Evolutionary conservation across 2,797 vertebrate species (phyloP).

Genomic region (Channa striata): DNA sequence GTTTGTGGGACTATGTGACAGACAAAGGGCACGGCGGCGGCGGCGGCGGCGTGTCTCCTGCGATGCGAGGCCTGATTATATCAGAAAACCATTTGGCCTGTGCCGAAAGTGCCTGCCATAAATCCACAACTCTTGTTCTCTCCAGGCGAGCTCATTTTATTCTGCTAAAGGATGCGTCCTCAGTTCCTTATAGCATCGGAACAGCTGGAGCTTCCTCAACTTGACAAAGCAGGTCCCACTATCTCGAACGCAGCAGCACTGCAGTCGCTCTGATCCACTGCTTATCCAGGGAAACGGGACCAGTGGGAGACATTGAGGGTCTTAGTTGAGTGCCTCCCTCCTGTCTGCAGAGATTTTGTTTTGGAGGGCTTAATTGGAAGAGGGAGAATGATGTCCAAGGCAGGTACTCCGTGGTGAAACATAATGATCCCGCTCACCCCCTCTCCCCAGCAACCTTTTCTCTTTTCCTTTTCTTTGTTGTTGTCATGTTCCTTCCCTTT

Average conservation of each 20-base stretch:
- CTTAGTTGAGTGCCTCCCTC: conserved; percentile 69
- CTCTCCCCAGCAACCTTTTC: conserved; percentile 39
- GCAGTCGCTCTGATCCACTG: conserved; percentile 68
- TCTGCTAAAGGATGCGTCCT: conserved; percentile 57
- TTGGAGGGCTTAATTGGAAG: conserved; percentile 80
- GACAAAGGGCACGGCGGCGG: conserved; percentile 24
- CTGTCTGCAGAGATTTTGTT: conserved; percentile 65
- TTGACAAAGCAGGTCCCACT: conserved; percentile 59
- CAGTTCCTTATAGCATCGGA: conserved; percentile 57
- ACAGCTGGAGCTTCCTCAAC: conserved; percentile 68
- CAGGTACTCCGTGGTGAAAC: conserved; percentile 61
- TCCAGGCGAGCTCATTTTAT: conserved; percentile 61
- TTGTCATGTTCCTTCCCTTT: conserved; percentile 36
- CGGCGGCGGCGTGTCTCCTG: conserved; percentile 23
- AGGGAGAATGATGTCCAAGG: conserved; percentile 63
- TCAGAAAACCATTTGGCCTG: conserved; percentile 52
- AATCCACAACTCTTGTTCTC: conserved; percentile 59
- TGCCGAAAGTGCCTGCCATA: conserved; percentile 52
- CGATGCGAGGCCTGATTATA: conserved; percentile 50
- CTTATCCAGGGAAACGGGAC: conserved; percentile 80
- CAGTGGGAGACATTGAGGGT: conserved; percentile 76
- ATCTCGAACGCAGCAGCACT: conserved; percentile 50
- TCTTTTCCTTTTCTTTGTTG: conserved; percentile 31
- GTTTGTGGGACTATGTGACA: conserved; percentile 23
- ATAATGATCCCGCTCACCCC: conserved; percentile 56